Percentiles rank a stretch among this genome's conserved stretches.
Conservation (phyloP, 2,113 vertebrate species). For the Nansenia antarctica region DNA sequence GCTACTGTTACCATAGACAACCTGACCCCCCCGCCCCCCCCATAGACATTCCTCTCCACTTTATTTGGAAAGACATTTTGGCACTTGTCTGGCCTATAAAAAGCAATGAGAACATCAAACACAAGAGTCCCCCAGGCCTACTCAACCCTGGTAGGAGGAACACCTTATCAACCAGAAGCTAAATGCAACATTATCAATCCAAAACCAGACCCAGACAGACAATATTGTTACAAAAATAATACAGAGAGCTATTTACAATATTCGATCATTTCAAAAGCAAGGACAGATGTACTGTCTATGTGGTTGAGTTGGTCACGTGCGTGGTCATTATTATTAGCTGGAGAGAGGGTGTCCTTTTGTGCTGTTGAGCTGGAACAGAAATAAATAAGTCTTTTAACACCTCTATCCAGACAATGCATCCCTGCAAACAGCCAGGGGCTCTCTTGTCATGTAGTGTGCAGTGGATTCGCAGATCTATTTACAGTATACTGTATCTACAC, state of each 20-base stretch:
- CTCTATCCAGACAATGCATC: constrained; percentile 40
- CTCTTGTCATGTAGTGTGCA: background rate
- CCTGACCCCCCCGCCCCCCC: constrained; percentile 8
- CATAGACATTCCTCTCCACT: constrained; percentile 34
- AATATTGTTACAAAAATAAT: constrained; percentile 23
- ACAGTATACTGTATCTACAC: background rate
- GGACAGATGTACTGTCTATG: constrained; percentile 13
- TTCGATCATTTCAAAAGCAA: constrained; percentile 13
- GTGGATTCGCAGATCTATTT: background rate
- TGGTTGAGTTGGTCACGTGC: constrained; percentile 21
- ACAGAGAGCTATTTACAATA: constrained; percentile 12
- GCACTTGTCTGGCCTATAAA: constrained; percentile 49
- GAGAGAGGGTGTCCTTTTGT: constrained; percentile 28
- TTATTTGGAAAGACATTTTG: constrained; percentile 47
- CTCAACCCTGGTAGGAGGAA: background rate
- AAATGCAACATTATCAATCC: background rate
- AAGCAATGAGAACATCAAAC: constrained; percentile 35
- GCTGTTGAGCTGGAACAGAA: constrained; percentile 32
- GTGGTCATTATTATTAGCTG: constrained; percentile 50
- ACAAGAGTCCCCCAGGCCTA: constrained; percentile 21
- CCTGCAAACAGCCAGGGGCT: constrained; percentile 13
- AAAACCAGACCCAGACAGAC: background rate
- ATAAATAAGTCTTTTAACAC: constrained; percentile 57
- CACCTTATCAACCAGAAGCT: background rate
- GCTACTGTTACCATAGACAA: background rate